Percentiles rank a stretch among this genome's conserved stretches.
Evolutionary conservation across 2,797 vertebrate species (phyloP).

Genomic region (Tragelaphus oryx): DNA sequence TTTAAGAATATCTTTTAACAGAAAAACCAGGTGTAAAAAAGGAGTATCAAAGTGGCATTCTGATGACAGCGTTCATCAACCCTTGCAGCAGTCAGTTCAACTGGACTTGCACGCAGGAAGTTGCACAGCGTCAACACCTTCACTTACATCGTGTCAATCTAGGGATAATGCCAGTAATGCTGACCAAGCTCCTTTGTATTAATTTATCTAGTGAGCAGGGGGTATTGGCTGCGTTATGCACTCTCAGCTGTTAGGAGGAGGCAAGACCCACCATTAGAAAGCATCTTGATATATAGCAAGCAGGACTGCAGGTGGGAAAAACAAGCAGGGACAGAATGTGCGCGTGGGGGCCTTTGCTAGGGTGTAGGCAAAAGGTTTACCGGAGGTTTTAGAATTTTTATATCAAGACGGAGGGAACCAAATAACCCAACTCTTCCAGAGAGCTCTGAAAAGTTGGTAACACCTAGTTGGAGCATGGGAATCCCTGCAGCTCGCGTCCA

Average conservation of each 20-base stretch:
- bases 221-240: neutral
- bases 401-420: neutral
- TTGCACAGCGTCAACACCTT: fast-evolving
- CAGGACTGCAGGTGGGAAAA: neutral
- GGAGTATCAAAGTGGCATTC: neutral
- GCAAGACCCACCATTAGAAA: neutral
- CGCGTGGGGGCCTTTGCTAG: neutral
- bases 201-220: neutral
- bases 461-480: neutral
- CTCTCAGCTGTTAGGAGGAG: neutral
- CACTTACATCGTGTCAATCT: fast-evolving
- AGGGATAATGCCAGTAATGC: neutral
- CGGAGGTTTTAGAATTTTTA: neutral
- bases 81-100: neutral
- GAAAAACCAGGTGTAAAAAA: neutral
- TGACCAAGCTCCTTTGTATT: neutral
- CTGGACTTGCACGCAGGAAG: fast-evolving
- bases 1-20: neutral
- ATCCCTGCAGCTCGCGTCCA: neutral
- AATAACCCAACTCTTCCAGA: neutral
- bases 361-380: neutral
- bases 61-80: neutral
- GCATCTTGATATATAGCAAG: neutral
- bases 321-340: neutral
- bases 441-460: neutral